A percentile compares a stretch with the other conserved stretches of the same genome.
Conservation (phyloP, 2,888 invertebrate species). For the Cyaniris semiargus region DNA sequence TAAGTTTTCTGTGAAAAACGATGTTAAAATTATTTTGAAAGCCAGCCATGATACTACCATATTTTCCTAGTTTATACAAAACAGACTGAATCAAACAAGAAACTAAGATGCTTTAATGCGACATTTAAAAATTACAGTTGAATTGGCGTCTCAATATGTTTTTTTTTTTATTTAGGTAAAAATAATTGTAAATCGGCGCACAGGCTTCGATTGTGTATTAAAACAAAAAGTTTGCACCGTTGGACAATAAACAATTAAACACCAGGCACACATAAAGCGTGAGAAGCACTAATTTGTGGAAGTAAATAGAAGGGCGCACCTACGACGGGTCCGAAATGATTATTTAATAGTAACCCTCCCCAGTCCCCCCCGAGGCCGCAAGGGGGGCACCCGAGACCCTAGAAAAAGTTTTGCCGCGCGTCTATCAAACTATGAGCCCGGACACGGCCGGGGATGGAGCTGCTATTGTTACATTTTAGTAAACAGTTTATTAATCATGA, state of each 20-base stretch:
- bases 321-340: slow-evolving; percentile 66
- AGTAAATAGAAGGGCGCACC: slow-evolving; percentile 62
- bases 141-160: too few species aligned
- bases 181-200: too few species aligned
- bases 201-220: too few species aligned
- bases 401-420: slow-evolving; percentile 71
- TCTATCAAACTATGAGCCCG: slow-evolving; percentile 65
- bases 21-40: too few species aligned
- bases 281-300: slow-evolving; percentile 55
- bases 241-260: slow-evolving; percentile 39
- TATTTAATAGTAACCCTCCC: slow-evolving; percentile 70
- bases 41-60: too few species aligned
- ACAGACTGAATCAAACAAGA: too few species aligned
- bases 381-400: slow-evolving; percentile 61
- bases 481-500: background rate
- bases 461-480: slow-evolving; percentile 1
- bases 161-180: too few species aligned
- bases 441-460: slow-evolving; percentile 44
- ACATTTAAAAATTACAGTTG: too few species aligned
- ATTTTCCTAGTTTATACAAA: too few species aligned
- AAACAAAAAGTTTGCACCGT: slow-evolving; percentile 3
- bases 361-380: slow-evolving; percentile 53
- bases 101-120: too few species aligned
- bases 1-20: background rate
- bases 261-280: slow-evolving; percentile 47